phyloP scores from a whole-genome alignment of 2,888 invertebrate genomes.

The Monoplex corrugatus region DNA sequence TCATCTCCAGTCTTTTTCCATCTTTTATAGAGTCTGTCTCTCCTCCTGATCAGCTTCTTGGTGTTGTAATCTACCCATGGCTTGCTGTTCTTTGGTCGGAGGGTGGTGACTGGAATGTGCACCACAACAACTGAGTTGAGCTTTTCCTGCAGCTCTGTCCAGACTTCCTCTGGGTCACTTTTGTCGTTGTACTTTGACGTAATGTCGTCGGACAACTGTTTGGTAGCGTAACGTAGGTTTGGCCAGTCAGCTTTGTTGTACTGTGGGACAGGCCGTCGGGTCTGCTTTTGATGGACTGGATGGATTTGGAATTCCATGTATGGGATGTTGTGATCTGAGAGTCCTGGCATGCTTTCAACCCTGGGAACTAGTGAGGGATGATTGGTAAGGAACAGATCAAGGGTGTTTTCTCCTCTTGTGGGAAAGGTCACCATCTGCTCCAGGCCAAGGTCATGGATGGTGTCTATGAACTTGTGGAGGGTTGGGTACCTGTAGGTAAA shows the following conservation, averaged over 20 bases:
- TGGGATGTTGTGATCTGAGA: conserved; percentile 19
- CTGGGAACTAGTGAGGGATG: conserved; percentile 8
- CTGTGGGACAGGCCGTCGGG: background rate
- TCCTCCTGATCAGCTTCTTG: too few relatives aligned
- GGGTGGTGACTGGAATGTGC: background rate
- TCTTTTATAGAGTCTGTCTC: conserved; percentile 5
- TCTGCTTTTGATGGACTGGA: background rate
- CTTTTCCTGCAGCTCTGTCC: background rate
- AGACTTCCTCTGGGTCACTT: conserved; percentile 5
- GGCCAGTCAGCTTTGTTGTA: background rate
- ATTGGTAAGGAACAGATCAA: conserved; percentile 10
- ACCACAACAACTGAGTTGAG: background rate
- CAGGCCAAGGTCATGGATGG: conserved; percentile 31
- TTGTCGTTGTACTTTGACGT: background rate
- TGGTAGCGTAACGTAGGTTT: background rate
- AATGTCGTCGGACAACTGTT: background rate
- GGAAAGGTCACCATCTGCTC: conserved; percentile 28
- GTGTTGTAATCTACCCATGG: conserved; percentile 32
- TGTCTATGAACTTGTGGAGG: background rate
- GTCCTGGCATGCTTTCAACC: conserved; percentile 10
- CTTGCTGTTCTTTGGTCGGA: background rate
- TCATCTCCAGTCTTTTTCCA: conserved; percentile 32
- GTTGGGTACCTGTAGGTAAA: background rate
- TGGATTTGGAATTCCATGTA: conserved; percentile 18
- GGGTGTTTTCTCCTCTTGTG: conserved; percentile 15